phyloP scores from a whole-genome alignment of 2,113 vertebrate species.

The Marmota flaviventris region DNA sequence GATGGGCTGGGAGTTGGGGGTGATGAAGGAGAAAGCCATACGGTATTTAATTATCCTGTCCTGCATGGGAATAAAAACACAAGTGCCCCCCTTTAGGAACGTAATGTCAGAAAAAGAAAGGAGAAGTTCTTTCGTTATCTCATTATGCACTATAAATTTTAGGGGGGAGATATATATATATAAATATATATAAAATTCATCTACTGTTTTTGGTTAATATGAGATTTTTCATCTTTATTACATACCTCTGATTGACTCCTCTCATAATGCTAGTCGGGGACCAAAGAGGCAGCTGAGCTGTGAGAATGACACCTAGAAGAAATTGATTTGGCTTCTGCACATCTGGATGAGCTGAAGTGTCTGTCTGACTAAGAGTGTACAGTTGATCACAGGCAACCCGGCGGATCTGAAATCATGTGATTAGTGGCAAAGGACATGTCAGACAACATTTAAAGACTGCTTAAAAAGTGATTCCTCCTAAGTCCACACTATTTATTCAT shows the following conservation, averaged over 20 bases:
- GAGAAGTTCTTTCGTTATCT: background rate
- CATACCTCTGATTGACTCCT: constrained; percentile 97
- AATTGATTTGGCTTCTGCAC: constrained; percentile 98
- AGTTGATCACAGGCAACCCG: constrained; percentile 98
- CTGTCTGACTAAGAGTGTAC: constrained; percentile 98
- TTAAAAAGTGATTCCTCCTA: background rate
- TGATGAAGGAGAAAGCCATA: background rate
- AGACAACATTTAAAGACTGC: background rate
- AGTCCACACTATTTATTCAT: background rate
- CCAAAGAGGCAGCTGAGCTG: constrained; percentile 98
- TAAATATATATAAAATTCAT: background rate
- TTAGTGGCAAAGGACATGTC: background rate
- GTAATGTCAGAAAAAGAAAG: background rate
- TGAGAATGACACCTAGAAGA: constrained; percentile 95
- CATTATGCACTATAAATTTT: background rate
- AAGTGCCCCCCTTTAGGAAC: background rate
- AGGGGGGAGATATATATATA: background rate
- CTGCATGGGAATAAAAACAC: background rate
- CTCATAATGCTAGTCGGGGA: constrained; percentile 99
- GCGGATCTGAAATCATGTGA: constrained; percentile 91
- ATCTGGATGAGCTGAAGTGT: constrained; percentile 95
- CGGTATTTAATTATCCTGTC: background rate
- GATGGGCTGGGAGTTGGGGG: background rate
- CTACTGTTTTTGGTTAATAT: background rate
- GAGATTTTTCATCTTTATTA: background rate